Evolutionary conservation across 2,113 vertebrate genomes (phyloP).

Genomic region (Leucosticte australis): DNA sequence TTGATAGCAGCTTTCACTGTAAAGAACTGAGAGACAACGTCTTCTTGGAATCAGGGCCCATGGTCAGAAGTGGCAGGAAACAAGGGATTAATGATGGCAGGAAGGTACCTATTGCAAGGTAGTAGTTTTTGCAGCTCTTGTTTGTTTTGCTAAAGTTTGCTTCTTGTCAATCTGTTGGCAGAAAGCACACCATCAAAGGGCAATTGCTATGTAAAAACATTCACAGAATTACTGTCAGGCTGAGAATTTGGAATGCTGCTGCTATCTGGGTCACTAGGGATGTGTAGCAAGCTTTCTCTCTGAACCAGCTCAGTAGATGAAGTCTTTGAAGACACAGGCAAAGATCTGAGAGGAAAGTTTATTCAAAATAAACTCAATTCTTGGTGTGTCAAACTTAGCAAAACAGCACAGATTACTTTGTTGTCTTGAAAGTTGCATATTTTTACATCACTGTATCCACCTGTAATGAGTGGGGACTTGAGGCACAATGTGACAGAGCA

Average conservation of each 20-base stretch:
- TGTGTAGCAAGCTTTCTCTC: background rate
- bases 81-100: background rate
- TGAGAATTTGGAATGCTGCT: background rate
- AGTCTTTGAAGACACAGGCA: constrained; percentile 17
- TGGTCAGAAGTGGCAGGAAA: background rate
- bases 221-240: background rate
- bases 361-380: background rate
- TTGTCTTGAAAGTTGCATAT: background rate
- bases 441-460: background rate
- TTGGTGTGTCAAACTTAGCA: background rate
- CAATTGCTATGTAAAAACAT: background rate
- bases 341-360: constrained; percentile 9
- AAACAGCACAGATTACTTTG: background rate
- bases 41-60: background rate
- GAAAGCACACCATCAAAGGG: background rate
- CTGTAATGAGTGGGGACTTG: background rate
- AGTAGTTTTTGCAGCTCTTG: background rate
- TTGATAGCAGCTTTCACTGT: background rate
- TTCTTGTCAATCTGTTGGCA: background rate
- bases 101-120: background rate
- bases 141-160: background rate
- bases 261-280: constrained; percentile 34
- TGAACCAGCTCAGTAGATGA: background rate
- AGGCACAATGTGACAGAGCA: background rate
- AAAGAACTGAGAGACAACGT: background rate